Percentiles rank a stretch among this genome's conserved stretches.
These are phyloP conservation scores for Parnassius smintheus DNA, from an alignment of 2,888 invertebrate genomes.

Conservation along the genomic window DNA sequence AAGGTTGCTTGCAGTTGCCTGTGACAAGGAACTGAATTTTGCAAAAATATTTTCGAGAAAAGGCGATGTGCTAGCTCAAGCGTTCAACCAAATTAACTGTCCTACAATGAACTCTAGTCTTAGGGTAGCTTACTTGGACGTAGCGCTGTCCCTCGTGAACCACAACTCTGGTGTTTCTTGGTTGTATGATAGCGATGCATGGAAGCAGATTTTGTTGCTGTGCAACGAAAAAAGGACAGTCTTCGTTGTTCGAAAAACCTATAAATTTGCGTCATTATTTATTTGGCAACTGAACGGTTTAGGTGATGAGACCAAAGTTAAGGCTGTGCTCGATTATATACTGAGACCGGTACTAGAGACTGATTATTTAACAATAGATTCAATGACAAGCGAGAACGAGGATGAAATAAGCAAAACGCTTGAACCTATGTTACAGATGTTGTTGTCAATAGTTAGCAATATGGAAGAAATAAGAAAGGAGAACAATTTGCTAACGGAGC, in stretches of 20 bases:
- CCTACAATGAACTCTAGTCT: constrained; percentile 79
- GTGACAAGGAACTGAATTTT: constrained; percentile 81
- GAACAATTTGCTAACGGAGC: constrained; percentile 46
- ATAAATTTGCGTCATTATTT: constrained; percentile 82
- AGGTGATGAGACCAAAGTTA: constrained; percentile 63
- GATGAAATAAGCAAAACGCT: constrained; percentile 75
- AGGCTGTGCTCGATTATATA: constrained; percentile 74
- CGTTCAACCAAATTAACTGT: constrained; percentile 50
- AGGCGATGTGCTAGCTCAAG: constrained; percentile 46
- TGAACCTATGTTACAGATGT: constrained; percentile 79
- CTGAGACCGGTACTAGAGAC: constrained; percentile 81
- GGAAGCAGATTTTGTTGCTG: constrained; percentile 84
- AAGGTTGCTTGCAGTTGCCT: constrained; percentile 82
- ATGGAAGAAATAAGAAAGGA: constrained; percentile 64
- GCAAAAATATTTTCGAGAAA: constrained; percentile 73
- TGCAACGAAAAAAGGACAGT: constrained; percentile 85
- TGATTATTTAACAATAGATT: constrained; percentile 72
- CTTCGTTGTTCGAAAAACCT: constrained; percentile 85
- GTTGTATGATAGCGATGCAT: constrained; percentile 82
- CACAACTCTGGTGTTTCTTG: constrained; percentile 85
- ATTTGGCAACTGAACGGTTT: constrained; percentile 79
- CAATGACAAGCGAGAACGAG: constrained; percentile 71
- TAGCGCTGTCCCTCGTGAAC: constrained; percentile 80
- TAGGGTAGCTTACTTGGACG: constrained; percentile 84
- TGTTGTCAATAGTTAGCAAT: constrained; percentile 78